Evolutionary conservation across 2,888 invertebrate species (phyloP).

Genomic region (Pammene fasciana): DNA sequence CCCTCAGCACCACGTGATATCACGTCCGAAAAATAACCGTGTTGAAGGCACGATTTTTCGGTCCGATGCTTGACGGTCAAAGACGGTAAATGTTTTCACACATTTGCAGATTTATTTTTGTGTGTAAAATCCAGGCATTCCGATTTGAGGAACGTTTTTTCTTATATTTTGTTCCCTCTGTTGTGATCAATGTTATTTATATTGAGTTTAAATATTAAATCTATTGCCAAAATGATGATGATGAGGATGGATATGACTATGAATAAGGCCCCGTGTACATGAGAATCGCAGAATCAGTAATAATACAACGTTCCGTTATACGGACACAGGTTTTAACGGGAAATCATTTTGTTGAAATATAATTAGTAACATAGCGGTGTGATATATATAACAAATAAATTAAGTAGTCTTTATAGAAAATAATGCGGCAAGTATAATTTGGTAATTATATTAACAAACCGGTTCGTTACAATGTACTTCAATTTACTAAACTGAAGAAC

Average conservation of each 20-base stretch:
- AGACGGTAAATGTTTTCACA: too few relatives aligned
- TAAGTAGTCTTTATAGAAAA: neutral
- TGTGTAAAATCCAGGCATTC: too few relatives aligned
- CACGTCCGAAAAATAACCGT: too few relatives aligned
- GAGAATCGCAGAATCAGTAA: conserved; percentile 65
- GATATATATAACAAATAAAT: neutral
- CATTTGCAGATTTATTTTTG: too few relatives aligned
- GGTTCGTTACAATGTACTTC: conserved; percentile 4
- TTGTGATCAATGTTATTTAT: too few relatives aligned
- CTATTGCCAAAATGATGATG: too few relatives aligned
- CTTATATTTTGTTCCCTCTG: too few relatives aligned
- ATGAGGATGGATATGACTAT: conserved; percentile 59
- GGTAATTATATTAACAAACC: neutral
- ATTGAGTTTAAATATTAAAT: too few relatives aligned
- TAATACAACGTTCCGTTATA: conserved; percentile 68
- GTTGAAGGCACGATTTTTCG: too few relatives aligned
- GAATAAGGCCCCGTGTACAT: conserved; percentile 58
- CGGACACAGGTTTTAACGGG: conserved; percentile 43
- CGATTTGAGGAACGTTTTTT: too few relatives aligned
- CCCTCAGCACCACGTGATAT: too few relatives aligned
- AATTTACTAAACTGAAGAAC: neutral
- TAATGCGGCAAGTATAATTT: neutral
- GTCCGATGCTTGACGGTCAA: too few relatives aligned
- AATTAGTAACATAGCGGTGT: neutral
- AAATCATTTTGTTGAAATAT: neutral